A percentile compares a stretch with the other conserved stretches of the same genome.
These are phyloP conservation scores for Camponotus vicinus DNA, from an alignment of 1,140 invertebrate species.

Conservation along the genomic window DNA sequence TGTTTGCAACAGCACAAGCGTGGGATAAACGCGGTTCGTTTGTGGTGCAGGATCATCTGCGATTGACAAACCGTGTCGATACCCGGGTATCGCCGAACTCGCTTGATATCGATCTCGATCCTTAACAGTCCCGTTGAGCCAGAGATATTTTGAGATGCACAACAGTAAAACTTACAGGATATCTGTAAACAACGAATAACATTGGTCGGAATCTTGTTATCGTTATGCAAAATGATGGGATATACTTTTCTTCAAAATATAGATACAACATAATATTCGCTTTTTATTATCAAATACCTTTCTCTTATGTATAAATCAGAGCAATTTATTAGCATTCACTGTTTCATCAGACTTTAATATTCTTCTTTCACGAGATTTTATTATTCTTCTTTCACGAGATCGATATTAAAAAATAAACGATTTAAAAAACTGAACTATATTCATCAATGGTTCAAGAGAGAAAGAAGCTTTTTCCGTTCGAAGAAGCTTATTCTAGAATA, in stretches of 20 bases:
- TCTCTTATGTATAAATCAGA: no score
- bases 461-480: neutral
- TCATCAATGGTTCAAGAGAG: neutral
- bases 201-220: neutral
- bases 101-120: slow-evolving; percentile 49
- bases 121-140: slow-evolving; percentile 5
- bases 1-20: slow-evolving; percentile 55
- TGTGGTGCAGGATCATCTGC: slow-evolving; percentile 53
- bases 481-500: neutral
- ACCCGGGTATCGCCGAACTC: slow-evolving; percentile 10
- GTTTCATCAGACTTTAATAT: neutral
- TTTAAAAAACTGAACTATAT: neutral
- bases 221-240: neutral
- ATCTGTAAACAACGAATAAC: neutral
- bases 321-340: neutral
- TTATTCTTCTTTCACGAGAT: neutral
- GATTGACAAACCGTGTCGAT: slow-evolving; percentile 60
- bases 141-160: neutral
- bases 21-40: slow-evolving; percentile 58
- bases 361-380: neutral
- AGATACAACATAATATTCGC: neutral
- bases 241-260: neutral
- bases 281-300: no score
- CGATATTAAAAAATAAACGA: neutral
- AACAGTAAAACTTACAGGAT: neutral